Conservation (phyloP, 2,113 vertebrate species). For the Scytalopus superciliaris region DNA sequence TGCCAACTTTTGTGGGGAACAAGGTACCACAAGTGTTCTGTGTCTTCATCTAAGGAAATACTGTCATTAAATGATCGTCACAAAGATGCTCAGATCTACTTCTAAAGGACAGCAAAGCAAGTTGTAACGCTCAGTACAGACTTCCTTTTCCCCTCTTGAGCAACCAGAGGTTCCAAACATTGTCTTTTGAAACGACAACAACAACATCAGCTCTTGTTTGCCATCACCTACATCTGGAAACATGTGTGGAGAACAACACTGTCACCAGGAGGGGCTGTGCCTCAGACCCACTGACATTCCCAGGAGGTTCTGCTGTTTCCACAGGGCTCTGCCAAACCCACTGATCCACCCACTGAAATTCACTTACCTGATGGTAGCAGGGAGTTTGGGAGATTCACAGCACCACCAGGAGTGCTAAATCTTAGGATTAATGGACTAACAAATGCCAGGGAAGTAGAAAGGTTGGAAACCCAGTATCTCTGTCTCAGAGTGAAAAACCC, state of each 20-base stretch:
- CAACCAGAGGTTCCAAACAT: fast-evolving
- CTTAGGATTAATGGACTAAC: neutral
- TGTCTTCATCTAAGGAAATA: neutral
- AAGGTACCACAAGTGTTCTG: neutral
- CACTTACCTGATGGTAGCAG: neutral
- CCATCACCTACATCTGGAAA: neutral
- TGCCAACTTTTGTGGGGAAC: neutral
- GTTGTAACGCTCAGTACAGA: neutral
- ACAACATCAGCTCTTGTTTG: neutral
- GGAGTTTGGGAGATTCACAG: neutral
- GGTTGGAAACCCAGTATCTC: neutral
- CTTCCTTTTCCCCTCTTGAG: neutral
- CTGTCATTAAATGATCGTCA: neutral
- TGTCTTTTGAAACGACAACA: neutral
- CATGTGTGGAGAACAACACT: neutral
- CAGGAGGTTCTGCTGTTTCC: neutral
- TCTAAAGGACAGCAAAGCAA: neutral
- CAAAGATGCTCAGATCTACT: neutral
- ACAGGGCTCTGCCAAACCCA: neutral
- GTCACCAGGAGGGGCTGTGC: neutral
- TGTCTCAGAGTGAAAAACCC: neutral
- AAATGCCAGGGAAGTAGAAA: neutral
- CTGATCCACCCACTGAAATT: neutral
- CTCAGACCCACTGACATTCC: neutral
- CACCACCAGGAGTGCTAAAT: neutral